Base-by-base conservation (phyloP, 2,797 vertebrate species). In the Chelmon rostratus region DNA sequence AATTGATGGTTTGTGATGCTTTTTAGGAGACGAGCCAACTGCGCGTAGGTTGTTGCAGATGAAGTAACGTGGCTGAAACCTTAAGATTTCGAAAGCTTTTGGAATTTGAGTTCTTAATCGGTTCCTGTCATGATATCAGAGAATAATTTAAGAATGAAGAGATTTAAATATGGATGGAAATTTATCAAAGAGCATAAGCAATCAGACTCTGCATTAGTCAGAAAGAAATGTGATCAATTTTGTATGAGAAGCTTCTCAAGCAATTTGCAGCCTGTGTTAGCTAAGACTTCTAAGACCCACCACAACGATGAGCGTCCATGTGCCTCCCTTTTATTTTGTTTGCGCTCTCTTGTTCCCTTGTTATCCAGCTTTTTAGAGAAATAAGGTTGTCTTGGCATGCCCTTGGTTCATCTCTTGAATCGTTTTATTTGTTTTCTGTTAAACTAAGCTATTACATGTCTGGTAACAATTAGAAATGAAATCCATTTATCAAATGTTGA, bases 171-270 rank as follows among this genome's bases (percentile, higher is more conserved):
- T 85, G 77, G 62, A 82, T 83, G 82, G 40, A 87, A 84, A 84
- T 70, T 66, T 79, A 87, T 93, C 88, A 92, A 92, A 92, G 86
- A 72, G 90, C 83, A 92, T 91, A 31, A 79, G 38, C 46, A 79
- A 91, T 83, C 73, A 75, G 21, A 71, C 75, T 63, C 61, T 40
- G 79, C 66, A 78, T 79, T 78, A 76, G 74, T 78, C 47, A 61
- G 71, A 82, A 59, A 78, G 73, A 78, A 79, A 84, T 75, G 62
- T 9, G 33, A 88, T 91, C 28, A 79, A 92, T 91, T 88, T 89
- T 91, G 63, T 38, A 92, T 88, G 86, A 91, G 84, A 61, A 3
- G 61, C 73, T 90, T 89, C 91, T 81, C 21, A 47, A 86, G 88
- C 83, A 88, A 85, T 90, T 89, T 89, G 86, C 76, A 77, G 76